Evolutionary conservation across 2,888 invertebrate species (phyloP).

Genomic region (Apotomis turbidana): DNA sequence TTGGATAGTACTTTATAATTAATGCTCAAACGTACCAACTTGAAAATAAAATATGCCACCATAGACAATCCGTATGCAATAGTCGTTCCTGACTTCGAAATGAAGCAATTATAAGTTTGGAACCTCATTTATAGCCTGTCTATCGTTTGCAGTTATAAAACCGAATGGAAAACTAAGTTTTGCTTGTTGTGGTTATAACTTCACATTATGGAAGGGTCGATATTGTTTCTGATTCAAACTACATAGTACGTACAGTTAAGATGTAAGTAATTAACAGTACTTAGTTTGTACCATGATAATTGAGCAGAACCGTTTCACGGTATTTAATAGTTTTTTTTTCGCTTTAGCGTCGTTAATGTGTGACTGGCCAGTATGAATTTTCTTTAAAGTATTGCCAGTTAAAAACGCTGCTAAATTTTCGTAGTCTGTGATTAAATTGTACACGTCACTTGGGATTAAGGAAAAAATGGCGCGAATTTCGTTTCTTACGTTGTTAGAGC

Average conservation of each 20-base stretch:
- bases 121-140: conserved; percentile 80
- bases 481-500: conserved; percentile 66
- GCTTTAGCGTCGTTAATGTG: conserved; percentile 13
- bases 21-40: conserved; percentile 38
- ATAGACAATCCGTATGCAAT: conserved; percentile 63
- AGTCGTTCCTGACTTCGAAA: conserved; percentile 69
- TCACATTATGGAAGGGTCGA: conserved; percentile 54
- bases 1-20: background rate
- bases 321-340: conserved; percentile 1
- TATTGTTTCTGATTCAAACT: conserved; percentile 44
- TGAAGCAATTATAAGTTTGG: conserved; percentile 82
- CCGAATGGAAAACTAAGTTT: conserved; percentile 73
- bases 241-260: background rate
- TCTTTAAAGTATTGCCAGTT: conserved; percentile 32
- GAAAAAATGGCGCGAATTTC: conserved; percentile 54
- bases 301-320: background rate
- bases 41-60: conserved; percentile 53
- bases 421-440: conserved; percentile 50
- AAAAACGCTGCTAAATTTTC: conserved; percentile 27
- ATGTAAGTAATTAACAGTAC: background rate
- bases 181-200: conserved; percentile 64
- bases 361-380: conserved; percentile 24
- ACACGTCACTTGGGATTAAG: conserved; percentile 69
- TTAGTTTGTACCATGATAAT: background rate
- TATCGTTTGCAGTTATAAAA: conserved; percentile 78